Evolutionary conservation across 1,140 invertebrate species (phyloP), one percentile per base, ranked within the genome.

Genomic region (Dendroctonus valens): DNA sequence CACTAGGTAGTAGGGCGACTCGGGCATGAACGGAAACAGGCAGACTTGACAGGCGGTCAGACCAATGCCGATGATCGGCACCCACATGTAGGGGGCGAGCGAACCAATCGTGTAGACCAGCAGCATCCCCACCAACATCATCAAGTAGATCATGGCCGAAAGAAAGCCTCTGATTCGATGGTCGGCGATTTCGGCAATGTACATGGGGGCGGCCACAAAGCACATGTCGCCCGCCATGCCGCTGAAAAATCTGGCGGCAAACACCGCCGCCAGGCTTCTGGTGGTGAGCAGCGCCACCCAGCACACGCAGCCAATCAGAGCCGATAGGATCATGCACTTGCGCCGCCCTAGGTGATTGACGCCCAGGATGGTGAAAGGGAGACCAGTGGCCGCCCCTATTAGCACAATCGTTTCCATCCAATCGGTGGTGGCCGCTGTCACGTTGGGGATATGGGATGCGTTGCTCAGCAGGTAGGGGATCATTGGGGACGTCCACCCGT

Each of bases 331-430:
- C 6, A 89, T 81, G 0, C 84, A 81, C 12, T 73, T 74, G 72
- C 85, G 88, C 3, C 89, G 75, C 3, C 89, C 89, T 37, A 85
- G 66, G 70, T 78, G 81, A 69, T 89, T 86, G 2, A 88, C 80
- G 7, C 83, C 60, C 37, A 60, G 51, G 8, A 79, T 66, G 49
- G 79, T 81, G 7, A 84, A 80, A 3, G 84, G 76, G 0, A 85
- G 84, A 2, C 85, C 84, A 0, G 79, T 67, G 49, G 87, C 79
- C 0, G 83, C 86, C 0, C 86, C 85, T n/a, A 89, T 74, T 0
- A 84, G 81, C 40, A 84, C 75, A 1, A 88, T 67, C 0, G 84
- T 85, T 6, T 84, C 81, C n/a, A 88, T 77, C 86, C 85, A 88
- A 0, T 85, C 84, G 9, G 76, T 72, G 70, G 76, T 54, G 0